A percentile compares a stretch with the other conserved stretches of the same genome.
Conservation (phyloP, 2,797 vertebrate species). For the Leptoclinus maculatus region DNA sequence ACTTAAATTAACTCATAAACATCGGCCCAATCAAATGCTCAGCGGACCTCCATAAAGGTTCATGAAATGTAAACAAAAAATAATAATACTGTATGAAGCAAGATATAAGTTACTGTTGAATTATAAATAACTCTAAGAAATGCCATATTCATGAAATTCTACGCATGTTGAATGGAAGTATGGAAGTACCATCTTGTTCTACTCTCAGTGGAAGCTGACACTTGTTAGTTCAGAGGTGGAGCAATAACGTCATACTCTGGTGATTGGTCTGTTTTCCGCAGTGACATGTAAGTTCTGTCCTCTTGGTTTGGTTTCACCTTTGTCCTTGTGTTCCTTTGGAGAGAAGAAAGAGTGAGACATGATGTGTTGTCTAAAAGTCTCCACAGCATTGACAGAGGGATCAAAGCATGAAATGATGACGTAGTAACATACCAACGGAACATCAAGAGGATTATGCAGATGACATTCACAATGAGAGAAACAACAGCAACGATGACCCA, state of each 20-base stretch:
- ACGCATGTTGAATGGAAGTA: background rate
- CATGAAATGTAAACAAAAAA: no score
- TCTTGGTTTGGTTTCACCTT: constrained; percentile 15
- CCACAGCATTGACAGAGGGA: background rate
- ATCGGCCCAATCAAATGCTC: no score
- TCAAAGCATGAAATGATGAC: background rate
- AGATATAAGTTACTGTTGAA: no score
- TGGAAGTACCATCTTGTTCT: background rate
- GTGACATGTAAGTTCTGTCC: constrained; percentile 29
- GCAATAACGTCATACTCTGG: constrained; percentile 39
- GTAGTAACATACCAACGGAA: constrained; percentile 27
- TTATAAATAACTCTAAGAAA: background rate
- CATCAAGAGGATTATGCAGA: constrained; percentile 6
- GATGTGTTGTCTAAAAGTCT: background rate
- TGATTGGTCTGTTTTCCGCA: constrained; percentile 7
- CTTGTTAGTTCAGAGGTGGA: background rate
- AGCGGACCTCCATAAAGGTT: no score
- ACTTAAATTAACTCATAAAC: no score
- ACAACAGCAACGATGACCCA: constrained; percentile 10
- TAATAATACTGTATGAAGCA: no score
- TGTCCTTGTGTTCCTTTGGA: constrained; percentile 21
- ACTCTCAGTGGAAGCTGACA: background rate
- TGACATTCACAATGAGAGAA: constrained; percentile 21
- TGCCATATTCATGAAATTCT: background rate
- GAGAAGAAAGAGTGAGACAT: background rate